Percentiles rank a stretch among this genome's conserved stretches.
Conservation (phyloP, 2,797 vertebrate species). For the Hypotaenidia okinawae region DNA sequence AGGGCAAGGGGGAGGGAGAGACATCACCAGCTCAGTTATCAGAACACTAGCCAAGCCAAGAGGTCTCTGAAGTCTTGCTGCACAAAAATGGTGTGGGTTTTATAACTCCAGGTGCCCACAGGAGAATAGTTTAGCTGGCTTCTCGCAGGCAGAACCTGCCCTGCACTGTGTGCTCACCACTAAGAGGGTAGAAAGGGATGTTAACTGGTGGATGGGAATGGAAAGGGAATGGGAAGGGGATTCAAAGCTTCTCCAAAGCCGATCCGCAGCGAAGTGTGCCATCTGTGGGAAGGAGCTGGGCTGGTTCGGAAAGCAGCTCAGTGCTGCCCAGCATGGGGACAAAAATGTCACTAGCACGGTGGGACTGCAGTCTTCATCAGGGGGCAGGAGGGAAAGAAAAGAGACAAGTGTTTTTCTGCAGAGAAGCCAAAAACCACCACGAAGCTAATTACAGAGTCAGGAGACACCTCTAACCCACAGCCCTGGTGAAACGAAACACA, state of each 20-base stretch:
- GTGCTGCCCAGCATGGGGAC: not conserved
- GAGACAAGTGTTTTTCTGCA: not conserved
- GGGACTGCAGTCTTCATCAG: not conserved
- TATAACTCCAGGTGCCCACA: not conserved
- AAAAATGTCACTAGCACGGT: not conserved
- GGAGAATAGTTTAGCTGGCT: constrained; percentile 28
- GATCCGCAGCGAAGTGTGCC: not conserved
- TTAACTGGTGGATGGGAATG: not conserved
- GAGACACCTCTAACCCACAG: not conserved
- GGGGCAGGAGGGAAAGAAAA: no score
- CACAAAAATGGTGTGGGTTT: not conserved
- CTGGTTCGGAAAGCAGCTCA: not conserved
- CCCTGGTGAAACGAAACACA: accelerated
- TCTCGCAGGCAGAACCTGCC: constrained; percentile 4
- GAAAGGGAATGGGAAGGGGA: not conserved
- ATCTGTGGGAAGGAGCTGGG: not conserved
- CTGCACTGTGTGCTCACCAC: not conserved
- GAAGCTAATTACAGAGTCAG: not conserved
- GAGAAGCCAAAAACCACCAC: not conserved
- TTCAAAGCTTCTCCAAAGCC: not conserved
- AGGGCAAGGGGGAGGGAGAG: not conserved
- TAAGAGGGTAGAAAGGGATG: not conserved
- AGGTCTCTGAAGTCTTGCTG: not conserved
- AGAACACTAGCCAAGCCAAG: constrained; percentile 10
- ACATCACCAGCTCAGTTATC: not conserved